phyloP scores from a whole-genome alignment of 92 coral and sea anemone species.

The Bergia sp. region DNA sequence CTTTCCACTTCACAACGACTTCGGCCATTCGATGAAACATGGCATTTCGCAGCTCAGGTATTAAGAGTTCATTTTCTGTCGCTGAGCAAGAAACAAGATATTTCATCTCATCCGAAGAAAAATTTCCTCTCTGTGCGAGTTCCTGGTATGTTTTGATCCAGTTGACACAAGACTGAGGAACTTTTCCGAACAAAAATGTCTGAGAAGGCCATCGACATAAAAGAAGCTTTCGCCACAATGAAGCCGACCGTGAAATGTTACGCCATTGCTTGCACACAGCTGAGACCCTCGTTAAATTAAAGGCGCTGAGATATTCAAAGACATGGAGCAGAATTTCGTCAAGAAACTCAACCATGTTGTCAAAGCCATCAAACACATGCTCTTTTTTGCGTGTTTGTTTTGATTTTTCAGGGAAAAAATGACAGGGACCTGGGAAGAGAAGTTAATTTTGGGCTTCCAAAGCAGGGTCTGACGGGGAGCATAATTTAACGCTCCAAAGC shows the following conservation, averaged over 20 bases:
- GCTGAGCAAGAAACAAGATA: constrained; percentile 88
- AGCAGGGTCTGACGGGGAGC: neutral
- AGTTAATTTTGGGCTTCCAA: neutral
- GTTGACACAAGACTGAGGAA: constrained; percentile 68
- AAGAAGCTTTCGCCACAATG: constrained; percentile 83
- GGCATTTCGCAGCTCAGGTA: constrained; percentile 80
- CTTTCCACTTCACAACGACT: constrained; percentile 75
- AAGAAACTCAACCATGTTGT: constrained; percentile 71
- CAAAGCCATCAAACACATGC: neutral
- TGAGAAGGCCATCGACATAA: constrained; percentile 93
- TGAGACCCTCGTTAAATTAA: constrained; percentile 60
- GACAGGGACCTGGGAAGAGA: constrained; percentile 22
- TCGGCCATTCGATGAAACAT: constrained; percentile 89
- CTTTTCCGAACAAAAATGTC: constrained; percentile 74
- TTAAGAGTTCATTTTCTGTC: constrained; percentile 76
- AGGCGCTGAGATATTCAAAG: constrained; percentile 84
- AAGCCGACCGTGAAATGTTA: constrained; percentile 71
- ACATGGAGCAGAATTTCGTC: constrained; percentile 93
- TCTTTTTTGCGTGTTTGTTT: constrained; percentile 19
- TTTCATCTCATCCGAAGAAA: constrained; percentile 94
- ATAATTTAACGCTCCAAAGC: constrained; percentile 23
- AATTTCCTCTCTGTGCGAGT: constrained; percentile 76
- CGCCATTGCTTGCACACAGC: constrained; percentile 89
- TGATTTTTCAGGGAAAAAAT: constrained; percentile 14
- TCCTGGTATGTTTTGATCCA: constrained; percentile 90